These are phyloP conservation scores for Leptodactylus fuscus DNA, from an alignment of 2,113 vertebrate species.

Conservation along the genomic window DNA sequence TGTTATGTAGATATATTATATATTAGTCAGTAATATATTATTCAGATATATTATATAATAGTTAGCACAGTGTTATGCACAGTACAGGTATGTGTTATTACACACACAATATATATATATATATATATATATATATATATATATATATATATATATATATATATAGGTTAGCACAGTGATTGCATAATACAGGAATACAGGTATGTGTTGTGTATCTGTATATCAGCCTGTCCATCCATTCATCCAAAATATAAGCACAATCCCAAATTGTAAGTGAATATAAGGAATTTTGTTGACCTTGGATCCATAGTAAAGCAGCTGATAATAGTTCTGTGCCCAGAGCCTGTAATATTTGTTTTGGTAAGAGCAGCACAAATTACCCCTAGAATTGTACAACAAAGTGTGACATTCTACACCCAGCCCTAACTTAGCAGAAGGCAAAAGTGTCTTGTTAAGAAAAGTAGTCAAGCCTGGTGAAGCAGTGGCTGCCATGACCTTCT, in stretches of 20 bases:
- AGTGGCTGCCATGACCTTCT: slow-evolving; percentile 32
- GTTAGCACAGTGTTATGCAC: too few species aligned
- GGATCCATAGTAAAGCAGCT: slow-evolving; percentile 15
- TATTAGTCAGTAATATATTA: too few species aligned
- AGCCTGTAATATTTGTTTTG: slow-evolving; percentile 54
- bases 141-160: too few species aligned
- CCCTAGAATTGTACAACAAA: slow-evolving; percentile 53
- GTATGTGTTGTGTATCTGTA: neutral
- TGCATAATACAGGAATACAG: too few species aligned
- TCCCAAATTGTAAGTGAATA: neutral
- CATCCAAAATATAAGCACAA: neutral
- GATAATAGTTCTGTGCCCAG: slow-evolving; percentile 32
- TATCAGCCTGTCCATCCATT: neutral
- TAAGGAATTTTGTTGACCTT: slow-evolving; percentile 20
- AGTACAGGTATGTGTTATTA: too few species aligned
- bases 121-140: too few species aligned
- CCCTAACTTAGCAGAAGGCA: slow-evolving; percentile 49
- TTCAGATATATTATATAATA: too few species aligned
- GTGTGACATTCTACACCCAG: slow-evolving; percentile 60
- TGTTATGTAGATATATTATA: too few species aligned
- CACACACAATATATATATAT: too few species aligned
- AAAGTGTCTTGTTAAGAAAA: slow-evolving; percentile 26
- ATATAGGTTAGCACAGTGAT: too few species aligned
- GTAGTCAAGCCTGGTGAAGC: neutral
- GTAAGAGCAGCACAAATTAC: slow-evolving; percentile 57